These are phyloP conservation scores for Alauda arvensis DNA, from an alignment of 2,797 vertebrate species.

Conservation along the genomic window DNA sequence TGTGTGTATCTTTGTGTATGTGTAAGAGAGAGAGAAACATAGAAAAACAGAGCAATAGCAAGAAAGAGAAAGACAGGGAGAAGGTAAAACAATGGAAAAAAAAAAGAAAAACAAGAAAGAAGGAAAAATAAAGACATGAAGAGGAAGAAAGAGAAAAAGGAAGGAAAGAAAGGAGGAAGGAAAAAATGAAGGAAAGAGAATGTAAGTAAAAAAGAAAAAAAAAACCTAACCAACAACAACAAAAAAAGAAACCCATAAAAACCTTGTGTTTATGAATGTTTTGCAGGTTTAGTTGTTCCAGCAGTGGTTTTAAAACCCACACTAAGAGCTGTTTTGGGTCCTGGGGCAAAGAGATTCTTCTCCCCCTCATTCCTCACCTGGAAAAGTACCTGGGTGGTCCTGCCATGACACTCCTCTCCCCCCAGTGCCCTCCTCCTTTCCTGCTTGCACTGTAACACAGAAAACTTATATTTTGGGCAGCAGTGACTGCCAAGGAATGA, in stretches of 20 bases:
- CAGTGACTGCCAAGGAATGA: not conserved
- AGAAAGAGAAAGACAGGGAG: not conserved
- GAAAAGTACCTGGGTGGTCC: conserved; percentile 52
- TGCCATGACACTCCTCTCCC: not conserved
- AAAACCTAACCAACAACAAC: not conserved
- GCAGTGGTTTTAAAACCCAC: not conserved
- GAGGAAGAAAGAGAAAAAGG: too few relatives aligned
- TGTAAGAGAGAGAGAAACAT: not conserved
- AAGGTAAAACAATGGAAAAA: not conserved
- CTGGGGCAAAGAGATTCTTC: conserved; percentile 36
- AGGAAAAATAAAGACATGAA: not conserved
- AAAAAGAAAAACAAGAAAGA: too few relatives aligned
- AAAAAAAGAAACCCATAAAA: too few relatives aligned
- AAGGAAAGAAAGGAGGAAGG: not conserved
- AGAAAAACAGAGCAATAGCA: not conserved
- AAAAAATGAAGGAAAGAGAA: not conserved
- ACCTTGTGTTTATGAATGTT: not conserved
- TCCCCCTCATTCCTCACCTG: conserved; percentile 21
- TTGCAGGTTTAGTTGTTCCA: not conserved
- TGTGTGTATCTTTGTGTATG: not conserved
- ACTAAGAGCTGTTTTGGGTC: conserved; percentile 48
- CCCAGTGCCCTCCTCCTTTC: not conserved
- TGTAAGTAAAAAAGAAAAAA: not conserved
- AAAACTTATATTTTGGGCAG: not conserved
- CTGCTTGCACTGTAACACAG: conserved; percentile 12